Base-by-base conservation (phyloP, 2,797 vertebrate species). In the Cyclopterus lumpus region DNA sequence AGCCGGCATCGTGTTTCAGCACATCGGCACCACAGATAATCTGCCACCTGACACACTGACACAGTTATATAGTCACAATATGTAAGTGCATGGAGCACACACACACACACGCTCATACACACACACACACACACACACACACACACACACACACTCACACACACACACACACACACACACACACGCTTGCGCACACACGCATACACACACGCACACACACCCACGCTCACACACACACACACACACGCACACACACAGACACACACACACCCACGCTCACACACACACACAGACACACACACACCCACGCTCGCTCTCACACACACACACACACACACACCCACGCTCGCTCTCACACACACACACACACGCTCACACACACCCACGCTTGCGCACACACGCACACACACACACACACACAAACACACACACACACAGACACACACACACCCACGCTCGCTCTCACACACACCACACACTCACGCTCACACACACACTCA, bases 21-120 rank as follows among this genome's bases (percentile, higher is more conserved):
- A 69, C 62, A 65, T 80, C 77, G 71, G 71, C 22, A 42, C 51
- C 38, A n/a, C 42, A 57, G 81, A 75, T 88, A 87, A 89, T 91
- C 80, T 28, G 88, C 72, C 36, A 34, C 55, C 73, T 88, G 82
- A 90, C 90, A 92, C 88, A 87, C 74, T 89, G 71, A 91, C 87
- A 91, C 74, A 86, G 58, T 88, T 86, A 75, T 54, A 61, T 7
- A 73, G 46, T 48, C 22, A 64, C 60, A 44, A 36, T 53, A 68
- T 22, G 68, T 6, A 15, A 30, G 24, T 14, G 5, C 51, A 38
- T 46, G 16, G n/a, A 42, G 28, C 3, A 42, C 30, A 49, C 26
- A 64, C 20, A 2, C 57, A 22, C n/a, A 4, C 48, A 49, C 48
- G 22, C 20, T 8, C 10, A 36, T 36, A 38, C 36, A 11, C 36